phyloP scores from a whole-genome alignment of 1,140 invertebrate species.

The Teleopsis dalmanni region DNA sequence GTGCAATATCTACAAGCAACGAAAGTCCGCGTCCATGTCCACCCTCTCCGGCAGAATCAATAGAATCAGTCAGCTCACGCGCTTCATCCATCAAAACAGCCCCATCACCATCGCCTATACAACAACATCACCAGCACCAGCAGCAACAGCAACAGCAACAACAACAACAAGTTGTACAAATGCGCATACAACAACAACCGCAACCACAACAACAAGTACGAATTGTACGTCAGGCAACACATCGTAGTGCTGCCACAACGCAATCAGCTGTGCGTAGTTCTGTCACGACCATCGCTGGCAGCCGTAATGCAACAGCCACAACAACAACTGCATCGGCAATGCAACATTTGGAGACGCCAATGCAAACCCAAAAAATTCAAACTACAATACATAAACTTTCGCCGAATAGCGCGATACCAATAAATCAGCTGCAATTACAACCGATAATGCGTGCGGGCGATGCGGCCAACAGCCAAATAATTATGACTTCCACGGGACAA shows the following conservation, averaged over 20 bases:
- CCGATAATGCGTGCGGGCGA: conserved; percentile 10
- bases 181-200: conserved; percentile 52
- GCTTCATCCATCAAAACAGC: conserved; percentile 4
- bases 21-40: conserved; percentile 36
- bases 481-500: conserved; percentile 42
- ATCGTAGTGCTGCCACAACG: conserved; percentile 8
- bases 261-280: conserved; percentile 1
- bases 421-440: conserved; percentile 8
- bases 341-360: neutral
- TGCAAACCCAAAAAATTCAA: conserved; percentile 10
- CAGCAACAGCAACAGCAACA: conserved; percentile 13
- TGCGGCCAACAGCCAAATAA: conserved; percentile 26
- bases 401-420: conserved; percentile 3
- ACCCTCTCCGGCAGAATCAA: conserved; percentile 31
- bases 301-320: conserved; percentile 6
- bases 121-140: conserved; percentile 52
- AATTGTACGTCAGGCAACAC: conserved; percentile 11
- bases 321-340: conserved; percentile 1
- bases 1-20: conserved; percentile 41
- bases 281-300: conserved; percentile 7
- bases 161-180: conserved; percentile 44
- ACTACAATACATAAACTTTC: conserved; percentile 12
- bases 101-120: conserved; percentile 15
- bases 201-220: conserved; percentile 58
- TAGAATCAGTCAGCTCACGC: conserved; percentile 26